Base-by-base conservation (phyloP, 2,113 vertebrate genomes). In the Furnarius figulus region DNA sequence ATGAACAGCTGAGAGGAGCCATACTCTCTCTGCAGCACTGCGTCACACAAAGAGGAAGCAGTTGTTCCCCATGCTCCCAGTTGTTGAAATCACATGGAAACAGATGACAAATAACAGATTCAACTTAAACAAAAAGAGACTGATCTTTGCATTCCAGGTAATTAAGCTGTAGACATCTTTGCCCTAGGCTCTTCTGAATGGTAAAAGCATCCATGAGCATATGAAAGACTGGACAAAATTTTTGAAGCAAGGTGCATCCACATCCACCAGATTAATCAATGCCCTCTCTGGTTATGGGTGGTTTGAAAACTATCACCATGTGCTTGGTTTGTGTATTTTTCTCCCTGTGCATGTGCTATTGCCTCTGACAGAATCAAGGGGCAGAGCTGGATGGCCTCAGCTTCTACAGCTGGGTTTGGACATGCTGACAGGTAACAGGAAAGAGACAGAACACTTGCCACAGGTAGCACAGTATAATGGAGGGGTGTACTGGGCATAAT, bases 401-500 rank as follows among this genome's bases (percentile, higher is more conserved):
- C 18, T 65, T 24, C 24, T 76, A 75, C 73, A 39, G 15, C 18
- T 35, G 59, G 15, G 27, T 25, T 67, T 71, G 53, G 31, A 71
- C 23, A 23, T 1, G 21, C 47, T 58, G 30, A 37, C 35, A 35
- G 40, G 24, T 52, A 74, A 77, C 21, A 30, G 27, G n/a, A 37
- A 73, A 81, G 30, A 70, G 39, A 76, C 5, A 44, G 53, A 52
- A 67, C 6, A 14, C 14, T 18, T 84, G 40, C 5, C 33, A n/a
- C 49, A 50, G 31, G 12, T 25, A 8, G 5, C 6, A 25, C 0
- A 58, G 33, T 6, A 56, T 3, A 10, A 39, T 50, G 33, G 12
- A 70, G 19, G 12, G 5, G 5, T n/a, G 14, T 40, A 42, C 1
- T 5, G 8, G 20, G 33, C 14, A 16, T 28, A 46, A 87, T 0